phyloP scores from a whole-genome alignment of 1,140 invertebrate species.

The Solenopsis fugax region DNA sequence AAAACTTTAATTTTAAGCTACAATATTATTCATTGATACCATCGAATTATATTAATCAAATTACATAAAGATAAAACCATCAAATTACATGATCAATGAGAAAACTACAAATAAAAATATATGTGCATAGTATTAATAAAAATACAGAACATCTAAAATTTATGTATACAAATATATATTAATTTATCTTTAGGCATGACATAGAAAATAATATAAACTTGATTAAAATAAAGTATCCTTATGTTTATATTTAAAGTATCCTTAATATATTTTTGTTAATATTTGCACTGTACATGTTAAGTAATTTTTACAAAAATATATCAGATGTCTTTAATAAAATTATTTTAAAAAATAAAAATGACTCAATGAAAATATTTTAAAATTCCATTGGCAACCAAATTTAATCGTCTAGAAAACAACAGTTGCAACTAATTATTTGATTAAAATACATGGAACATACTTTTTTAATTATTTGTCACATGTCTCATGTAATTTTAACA shows the following conservation, averaged over 20 bases:
- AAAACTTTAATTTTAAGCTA: background rate
- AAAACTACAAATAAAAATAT: background rate
- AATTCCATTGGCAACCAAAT: background rate
- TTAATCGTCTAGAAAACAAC: constrained; percentile 8
- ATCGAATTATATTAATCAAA: background rate
- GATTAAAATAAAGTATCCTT: background rate
- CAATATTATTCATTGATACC: background rate
- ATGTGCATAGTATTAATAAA: background rate
- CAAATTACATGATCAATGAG: background rate
- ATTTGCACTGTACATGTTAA: background rate
- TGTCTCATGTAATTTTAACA: background rate
- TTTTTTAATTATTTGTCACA: background rate
- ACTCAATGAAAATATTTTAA: background rate
- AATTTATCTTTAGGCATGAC: background rate
- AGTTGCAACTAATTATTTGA: background rate
- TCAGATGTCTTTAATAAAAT: background rate
- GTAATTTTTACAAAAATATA: background rate
- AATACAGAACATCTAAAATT: background rate
- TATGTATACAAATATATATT: constrained; percentile 8
- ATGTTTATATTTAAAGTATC: constrained; percentile 1
- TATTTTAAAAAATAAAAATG: too few species aligned
- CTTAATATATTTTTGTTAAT: background rate
- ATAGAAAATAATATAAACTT: background rate
- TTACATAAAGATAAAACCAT: too few species aligned
- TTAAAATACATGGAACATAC: constrained; percentile 7